A percentile compares a stretch with the other conserved stretches of the same genome.
These are phyloP conservation scores for Laodelphax striatellus DNA, from an alignment of 1,140 invertebrate genomes.

Conservation along the genomic window DNA sequence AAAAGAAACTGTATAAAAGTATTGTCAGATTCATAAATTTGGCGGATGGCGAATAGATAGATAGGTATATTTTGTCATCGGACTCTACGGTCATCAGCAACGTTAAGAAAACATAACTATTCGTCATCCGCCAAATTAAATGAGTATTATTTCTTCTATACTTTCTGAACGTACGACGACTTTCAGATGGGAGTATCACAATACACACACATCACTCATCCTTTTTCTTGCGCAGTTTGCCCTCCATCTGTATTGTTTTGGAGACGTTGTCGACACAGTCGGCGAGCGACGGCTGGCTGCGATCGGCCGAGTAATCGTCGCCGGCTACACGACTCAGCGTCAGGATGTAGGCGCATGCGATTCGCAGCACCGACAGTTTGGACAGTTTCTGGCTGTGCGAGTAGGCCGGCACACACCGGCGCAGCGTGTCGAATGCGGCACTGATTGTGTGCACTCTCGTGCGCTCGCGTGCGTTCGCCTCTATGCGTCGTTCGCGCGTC, in stretches of 20 bases:
- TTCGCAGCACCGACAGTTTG: conserved; percentile 80
- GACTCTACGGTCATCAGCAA: no score
- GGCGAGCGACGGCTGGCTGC: conserved; percentile 42
- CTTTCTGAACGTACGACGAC: no score
- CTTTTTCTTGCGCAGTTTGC: conserved; percentile 75
- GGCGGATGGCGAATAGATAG: no score
- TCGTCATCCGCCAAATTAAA: no score
- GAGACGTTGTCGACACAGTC: conserved; percentile 76
- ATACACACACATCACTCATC: conserved; percentile 39
- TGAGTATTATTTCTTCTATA: no score
- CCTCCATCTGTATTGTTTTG: conserved; percentile 82
- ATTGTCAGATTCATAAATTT: no score
- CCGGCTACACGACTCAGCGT: conserved; percentile 60
- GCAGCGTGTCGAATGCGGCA: conserved; percentile 82
- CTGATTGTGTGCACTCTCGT: conserved; percentile 90
- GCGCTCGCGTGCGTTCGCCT: conserved; percentile 85
- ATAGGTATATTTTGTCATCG: no score
- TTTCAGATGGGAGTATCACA: no score
- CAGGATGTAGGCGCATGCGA: conserved; percentile 83
- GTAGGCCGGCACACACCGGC: conserved; percentile 74
- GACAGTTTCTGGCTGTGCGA: conserved; percentile 88
- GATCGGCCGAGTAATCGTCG: conserved; percentile 40
- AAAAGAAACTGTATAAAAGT: no score
- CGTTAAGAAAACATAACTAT: no score
- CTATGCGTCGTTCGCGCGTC: conserved; percentile 81